Percentiles rank a stretch among this genome's conserved stretches.
phyloP scores from a whole-genome alignment of 1,140 invertebrate genomes.

The Zaprionus davidi region DNA sequence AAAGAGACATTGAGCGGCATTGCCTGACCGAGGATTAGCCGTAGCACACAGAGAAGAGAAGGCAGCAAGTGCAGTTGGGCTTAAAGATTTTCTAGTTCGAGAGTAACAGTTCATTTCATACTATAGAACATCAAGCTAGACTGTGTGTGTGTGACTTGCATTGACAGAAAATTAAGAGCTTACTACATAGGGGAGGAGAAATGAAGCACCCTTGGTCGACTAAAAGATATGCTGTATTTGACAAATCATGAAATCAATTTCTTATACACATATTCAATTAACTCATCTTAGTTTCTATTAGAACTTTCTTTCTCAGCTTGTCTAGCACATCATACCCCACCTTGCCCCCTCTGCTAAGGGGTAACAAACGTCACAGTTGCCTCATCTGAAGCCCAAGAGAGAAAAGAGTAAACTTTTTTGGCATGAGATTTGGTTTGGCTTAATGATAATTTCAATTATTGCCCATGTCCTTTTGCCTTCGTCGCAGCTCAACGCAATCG shows the following conservation, averaged over 20 bases:
- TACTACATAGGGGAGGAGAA: conserved; percentile 24
- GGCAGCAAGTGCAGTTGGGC: conserved; percentile 14
- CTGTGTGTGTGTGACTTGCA: conserved; percentile 9
- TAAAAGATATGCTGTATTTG: background rate
- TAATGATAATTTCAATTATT: conserved; percentile 81
- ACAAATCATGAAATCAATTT: background rate
- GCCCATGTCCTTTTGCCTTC: conserved; percentile 56
- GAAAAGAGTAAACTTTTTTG: conserved; percentile 47
- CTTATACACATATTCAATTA: background rate
- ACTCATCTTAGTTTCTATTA: background rate
- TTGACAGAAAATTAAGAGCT: conserved; percentile 49
- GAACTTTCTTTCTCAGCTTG: background rate
- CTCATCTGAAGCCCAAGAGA: background rate
- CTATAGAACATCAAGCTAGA: background rate
- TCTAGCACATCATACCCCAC: background rate
- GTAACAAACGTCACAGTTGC: conserved; percentile 14
- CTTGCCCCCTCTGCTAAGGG: background rate
- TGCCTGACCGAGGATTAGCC: conserved; percentile 8
- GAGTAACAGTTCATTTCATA: conserved; percentile 21
- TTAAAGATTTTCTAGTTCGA: conserved; percentile 38
- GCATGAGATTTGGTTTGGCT: conserved; percentile 65
- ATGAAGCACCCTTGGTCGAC: background rate
- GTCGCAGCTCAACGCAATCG: conserved; percentile 24
- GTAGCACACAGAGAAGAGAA: background rate
- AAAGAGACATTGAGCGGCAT: conserved; percentile 7